Percentiles rank a stretch among this genome's conserved stretches.
phyloP scores from a whole-genome alignment of 2,797 vertebrate species.

The Huso huso region DNA sequence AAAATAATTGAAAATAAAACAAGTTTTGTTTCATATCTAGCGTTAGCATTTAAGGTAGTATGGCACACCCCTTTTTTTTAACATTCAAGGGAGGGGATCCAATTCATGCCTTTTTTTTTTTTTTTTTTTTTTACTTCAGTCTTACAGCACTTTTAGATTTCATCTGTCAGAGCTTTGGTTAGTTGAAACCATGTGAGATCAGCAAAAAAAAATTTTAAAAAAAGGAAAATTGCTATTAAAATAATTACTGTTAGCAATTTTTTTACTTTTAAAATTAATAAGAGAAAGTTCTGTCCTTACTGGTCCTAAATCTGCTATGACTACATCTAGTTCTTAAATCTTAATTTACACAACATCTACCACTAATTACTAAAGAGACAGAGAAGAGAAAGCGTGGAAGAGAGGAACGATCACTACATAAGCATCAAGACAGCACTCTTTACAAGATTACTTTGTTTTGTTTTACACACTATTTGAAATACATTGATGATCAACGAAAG shows the following conservation, averaged over 20 bases:
- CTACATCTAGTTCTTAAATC: slow-evolving; percentile 83
- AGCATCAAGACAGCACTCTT: slow-evolving; percentile 88
- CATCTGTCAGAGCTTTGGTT: slow-evolving; percentile 95
- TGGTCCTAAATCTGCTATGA: slow-evolving; percentile 94
- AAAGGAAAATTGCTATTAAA: slow-evolving; percentile 64
- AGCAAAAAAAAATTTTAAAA: slow-evolving; percentile 57
- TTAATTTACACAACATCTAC: slow-evolving; percentile 89
- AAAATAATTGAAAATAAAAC: slow-evolving; percentile 80
- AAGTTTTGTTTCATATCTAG: slow-evolving; percentile 91
- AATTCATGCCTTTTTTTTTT: slow-evolving; percentile 71
- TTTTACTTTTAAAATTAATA: slow-evolving; percentile 63
- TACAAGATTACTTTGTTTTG: slow-evolving; percentile 73
- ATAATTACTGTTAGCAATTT: slow-evolving; percentile 61
- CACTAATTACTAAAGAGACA: slow-evolving; percentile 81
- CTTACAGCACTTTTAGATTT: slow-evolving; percentile 76
- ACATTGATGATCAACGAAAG: slow-evolving; percentile 79
- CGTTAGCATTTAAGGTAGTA: slow-evolving; percentile 99
- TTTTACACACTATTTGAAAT: slow-evolving; percentile 85
- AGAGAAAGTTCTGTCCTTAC: slow-evolving; percentile 96
- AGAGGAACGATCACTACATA: slow-evolving; percentile 74
- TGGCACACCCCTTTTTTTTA: slow-evolving; percentile 85
- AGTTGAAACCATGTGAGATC: slow-evolving; percentile 94
- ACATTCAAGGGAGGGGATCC: slow-evolving; percentile 80
- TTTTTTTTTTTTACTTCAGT: slow-evolving; percentile 57
- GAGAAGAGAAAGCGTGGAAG: slow-evolving; percentile 52